phyloP scores from a whole-genome alignment of 1,140 invertebrate species.

The Drosophila tropicalis region DNA sequence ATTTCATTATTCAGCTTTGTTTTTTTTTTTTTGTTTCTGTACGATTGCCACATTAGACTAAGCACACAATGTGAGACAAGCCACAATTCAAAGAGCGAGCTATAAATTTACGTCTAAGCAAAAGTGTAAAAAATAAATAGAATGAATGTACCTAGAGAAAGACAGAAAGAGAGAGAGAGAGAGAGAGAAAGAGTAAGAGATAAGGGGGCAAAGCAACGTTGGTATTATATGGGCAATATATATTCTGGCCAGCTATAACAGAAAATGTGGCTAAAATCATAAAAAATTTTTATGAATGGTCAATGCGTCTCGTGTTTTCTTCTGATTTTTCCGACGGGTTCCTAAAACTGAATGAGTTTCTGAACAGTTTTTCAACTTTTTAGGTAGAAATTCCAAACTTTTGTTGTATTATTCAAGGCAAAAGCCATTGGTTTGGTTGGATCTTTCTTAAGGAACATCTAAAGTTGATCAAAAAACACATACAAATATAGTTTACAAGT shows the following conservation, averaged over 20 bases:
- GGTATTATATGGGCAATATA: conserved; percentile 11
- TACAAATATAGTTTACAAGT: too few relatives aligned
- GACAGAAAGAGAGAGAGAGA: conserved; percentile 30
- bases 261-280: not conserved
- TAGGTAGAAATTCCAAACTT: too few relatives aligned
- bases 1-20: conserved; percentile 23
- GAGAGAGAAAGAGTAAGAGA: conserved; percentile 31
- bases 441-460: too few relatives aligned
- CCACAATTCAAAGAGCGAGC: conserved; percentile 34
- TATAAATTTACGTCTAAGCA: conserved; percentile 80
- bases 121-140: conserved; percentile 80
- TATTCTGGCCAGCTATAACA: conserved; percentile 2
- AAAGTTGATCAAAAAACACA: too few relatives aligned
- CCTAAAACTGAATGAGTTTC: not conserved
- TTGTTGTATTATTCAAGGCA: too few relatives aligned
- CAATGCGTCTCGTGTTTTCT: not conserved
- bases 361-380: too few relatives aligned
- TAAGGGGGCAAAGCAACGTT: conserved; percentile 46
- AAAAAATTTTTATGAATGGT: not conserved
- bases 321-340: not conserved
- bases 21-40: conserved; percentile 9
- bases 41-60: conserved; percentile 69
- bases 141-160: conserved; percentile 28
- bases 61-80: conserved; percentile 44
- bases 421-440: too few relatives aligned